Evolutionary conservation across 1,140 invertebrate species (phyloP).

Genomic region (Oryctes rhinoceros): DNA sequence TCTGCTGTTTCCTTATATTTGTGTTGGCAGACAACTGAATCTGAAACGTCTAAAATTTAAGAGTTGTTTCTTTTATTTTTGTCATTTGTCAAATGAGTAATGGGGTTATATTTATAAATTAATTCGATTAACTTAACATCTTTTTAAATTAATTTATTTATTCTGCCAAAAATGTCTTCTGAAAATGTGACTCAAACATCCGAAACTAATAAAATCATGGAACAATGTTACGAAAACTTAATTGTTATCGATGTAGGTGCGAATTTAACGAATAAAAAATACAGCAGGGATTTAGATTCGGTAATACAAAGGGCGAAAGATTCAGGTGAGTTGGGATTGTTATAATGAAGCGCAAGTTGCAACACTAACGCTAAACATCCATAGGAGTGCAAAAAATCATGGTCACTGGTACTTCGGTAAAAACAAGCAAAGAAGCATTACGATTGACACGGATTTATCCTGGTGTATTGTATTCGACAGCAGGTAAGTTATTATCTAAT

Average conservation of each 20-base stretch:
- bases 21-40: background rate
- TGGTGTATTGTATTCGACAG: slow-evolving; percentile 89
- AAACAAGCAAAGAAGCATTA: slow-evolving; percentile 89
- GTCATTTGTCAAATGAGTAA: slow-evolving; percentile 47
- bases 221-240: slow-evolving; percentile 82
- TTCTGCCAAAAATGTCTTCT: slow-evolving; percentile 39
- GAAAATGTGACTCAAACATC: background rate
- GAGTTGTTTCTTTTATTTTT: slow-evolving; percentile 39
- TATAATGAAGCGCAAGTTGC: slow-evolving; percentile 20
- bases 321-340: slow-evolving; percentile 72
- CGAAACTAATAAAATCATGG: slow-evolving; percentile 59
- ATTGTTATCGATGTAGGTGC: slow-evolving; percentile 93
- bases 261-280: slow-evolving; percentile 96
- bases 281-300: slow-evolving; percentile 88
- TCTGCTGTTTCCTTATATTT: background rate
- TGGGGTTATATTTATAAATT: slow-evolving; percentile 50
- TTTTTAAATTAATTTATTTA: slow-evolving; percentile 8
- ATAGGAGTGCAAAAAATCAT: slow-evolving; percentile 93
- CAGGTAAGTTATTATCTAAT: slow-evolving; percentile 68
- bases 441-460: slow-evolving; percentile 88
- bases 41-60: background rate
- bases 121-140: slow-evolving; percentile 26
- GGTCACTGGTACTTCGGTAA: slow-evolving; percentile 89
- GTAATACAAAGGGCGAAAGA: slow-evolving; percentile 92
- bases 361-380: slow-evolving; percentile 48